Evolutionary conservation across 2,888 invertebrate species (phyloP), one percentile per base, ranked within the genome.

Genomic region (Pristionchus japonicus): DNA sequence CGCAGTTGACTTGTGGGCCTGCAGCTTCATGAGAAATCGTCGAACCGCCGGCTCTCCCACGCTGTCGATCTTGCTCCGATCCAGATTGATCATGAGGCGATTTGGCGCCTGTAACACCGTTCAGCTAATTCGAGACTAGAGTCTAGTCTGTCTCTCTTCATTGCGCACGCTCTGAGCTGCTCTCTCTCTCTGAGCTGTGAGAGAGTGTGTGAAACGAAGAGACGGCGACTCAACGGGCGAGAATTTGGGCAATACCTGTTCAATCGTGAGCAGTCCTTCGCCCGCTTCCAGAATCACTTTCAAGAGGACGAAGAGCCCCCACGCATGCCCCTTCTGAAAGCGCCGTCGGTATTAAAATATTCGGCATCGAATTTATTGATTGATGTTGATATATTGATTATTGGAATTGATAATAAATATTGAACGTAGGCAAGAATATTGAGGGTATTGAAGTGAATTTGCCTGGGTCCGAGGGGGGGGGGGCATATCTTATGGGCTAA

Each of bases 241-340:
- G n/a, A n/a, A n/a, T n/a, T n/a, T n/a, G n/a, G n/a, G n/a, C n/a
- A n/a, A n/a, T n/a, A n/a, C n/a, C n/a, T n/a, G n/a, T n/a, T n/a
- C n/a, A 27, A 98, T 95, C 0, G 95, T 96, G 0, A 99, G 96
- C 88, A 97, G 96, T 3, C 96, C 97, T 88, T 97, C 96, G 2
- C 97, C 98, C 52, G 98, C 97, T 95, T 98, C 96, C 88, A 98
- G 95, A 91, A 98, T 95, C 11, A 98, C 97, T 92, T 97, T 96
- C 95, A 97, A 96, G 89, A 99, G 96, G 1, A 97, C 98, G 95
- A 97, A 98, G 77, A 98, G 96, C 0, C 98, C 98, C 95, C 97
- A 96, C 37, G 97, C 97, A 94, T 98, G 95, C 47, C 96, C 95
- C 95, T 94, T n/a, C n/a, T n/a, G n/a, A n/a, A n/a, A n/a, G n/a